phyloP scores from a whole-genome alignment of 2,113 vertebrate species.

The Benitochromis conjunctus region DNA sequence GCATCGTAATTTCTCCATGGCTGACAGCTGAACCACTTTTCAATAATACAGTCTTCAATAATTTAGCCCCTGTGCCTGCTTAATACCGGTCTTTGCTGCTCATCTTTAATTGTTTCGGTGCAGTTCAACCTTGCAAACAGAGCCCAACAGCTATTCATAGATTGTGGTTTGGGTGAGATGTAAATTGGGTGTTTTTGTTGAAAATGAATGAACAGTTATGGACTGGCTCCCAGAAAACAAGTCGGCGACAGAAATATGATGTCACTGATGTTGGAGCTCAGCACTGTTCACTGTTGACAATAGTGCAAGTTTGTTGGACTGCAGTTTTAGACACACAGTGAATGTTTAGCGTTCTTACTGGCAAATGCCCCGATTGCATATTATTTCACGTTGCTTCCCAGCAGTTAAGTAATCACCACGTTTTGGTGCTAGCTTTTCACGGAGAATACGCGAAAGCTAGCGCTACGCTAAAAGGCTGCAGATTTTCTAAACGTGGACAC shows the following conservation, averaged over 20 bases:
- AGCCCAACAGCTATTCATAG: background rate
- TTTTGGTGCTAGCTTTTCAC: background rate
- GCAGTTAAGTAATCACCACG: slow-evolving; percentile 3
- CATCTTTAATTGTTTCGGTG: background rate
- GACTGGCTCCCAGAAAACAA: background rate
- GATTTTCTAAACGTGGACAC: background rate
- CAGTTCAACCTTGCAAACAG: background rate
- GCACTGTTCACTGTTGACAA: background rate
- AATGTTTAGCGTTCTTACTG: background rate
- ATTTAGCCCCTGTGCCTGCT: background rate
- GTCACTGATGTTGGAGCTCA: background rate
- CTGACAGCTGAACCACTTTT: background rate
- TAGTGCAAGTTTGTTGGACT: background rate
- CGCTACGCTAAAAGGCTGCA: background rate
- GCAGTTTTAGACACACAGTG: background rate
- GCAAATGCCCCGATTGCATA: background rate
- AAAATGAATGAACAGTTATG: background rate
- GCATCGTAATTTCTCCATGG: background rate
- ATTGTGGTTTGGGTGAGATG: background rate
- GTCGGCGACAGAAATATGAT: background rate
- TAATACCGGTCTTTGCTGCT: background rate
- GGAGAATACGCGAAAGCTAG: background rate
- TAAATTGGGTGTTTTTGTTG: background rate
- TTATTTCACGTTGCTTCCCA: background rate
- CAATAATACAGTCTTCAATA: background rate